These are phyloP conservation scores for Ceyx erithaca DNA, from an alignment of 2,797 vertebrate species.

Conservation along the genomic window DNA sequence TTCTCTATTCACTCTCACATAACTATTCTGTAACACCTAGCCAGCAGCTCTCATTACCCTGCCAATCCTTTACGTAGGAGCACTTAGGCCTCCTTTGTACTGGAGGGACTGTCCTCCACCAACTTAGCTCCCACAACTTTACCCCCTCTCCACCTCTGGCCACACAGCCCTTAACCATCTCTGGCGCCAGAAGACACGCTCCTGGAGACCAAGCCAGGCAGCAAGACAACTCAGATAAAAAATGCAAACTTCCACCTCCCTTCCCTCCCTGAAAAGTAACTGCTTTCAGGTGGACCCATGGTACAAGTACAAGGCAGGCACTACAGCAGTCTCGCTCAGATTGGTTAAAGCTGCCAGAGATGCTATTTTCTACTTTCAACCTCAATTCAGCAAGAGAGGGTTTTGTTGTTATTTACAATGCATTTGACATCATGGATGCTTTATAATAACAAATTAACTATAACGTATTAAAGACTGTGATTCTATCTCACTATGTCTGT, in stretches of 20 bases:
- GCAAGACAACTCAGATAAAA: neutral
- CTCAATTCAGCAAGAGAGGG: neutral
- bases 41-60: neutral
- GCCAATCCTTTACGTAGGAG: neutral
- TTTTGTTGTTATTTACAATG: neutral
- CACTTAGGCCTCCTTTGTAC: neutral
- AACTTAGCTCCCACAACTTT: neutral
- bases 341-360: neutral
- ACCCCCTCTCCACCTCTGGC: neutral
- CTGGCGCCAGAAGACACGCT: neutral
- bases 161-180: neutral
- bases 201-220: neutral
- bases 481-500: neutral
- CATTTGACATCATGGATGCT: neutral
- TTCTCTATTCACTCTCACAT: neutral
- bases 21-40: conserved; percentile 12
- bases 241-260: neutral
- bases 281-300: neutral
- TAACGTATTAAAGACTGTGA: neutral
- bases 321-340: neutral
- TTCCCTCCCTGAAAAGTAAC: neutral
- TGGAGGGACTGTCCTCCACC: neutral
- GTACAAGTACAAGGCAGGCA: neutral
- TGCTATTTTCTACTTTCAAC: neutral
- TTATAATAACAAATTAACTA: neutral